Evolutionary conservation across 2,888 invertebrate genomes (phyloP), one percentile per base, ranked within the genome.

Genomic region (Melolontha melolontha): DNA sequence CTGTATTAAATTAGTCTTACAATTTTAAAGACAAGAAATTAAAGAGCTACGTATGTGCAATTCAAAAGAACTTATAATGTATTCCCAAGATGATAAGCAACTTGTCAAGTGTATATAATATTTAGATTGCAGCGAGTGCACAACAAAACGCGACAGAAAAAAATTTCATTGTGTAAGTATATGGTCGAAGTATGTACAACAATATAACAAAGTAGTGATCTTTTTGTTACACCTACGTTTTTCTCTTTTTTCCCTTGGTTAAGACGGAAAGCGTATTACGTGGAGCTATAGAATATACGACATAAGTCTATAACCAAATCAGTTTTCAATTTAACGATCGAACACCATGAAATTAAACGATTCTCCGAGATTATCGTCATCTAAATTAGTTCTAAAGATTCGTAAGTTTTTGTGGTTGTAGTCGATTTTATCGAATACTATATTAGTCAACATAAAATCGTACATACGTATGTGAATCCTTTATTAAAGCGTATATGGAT

Each of bases 271-370:
- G 27, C 16, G 17, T 59, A 59, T 59, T 47, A 47, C 47, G 27
- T 11, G 29, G 29, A 8, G 27, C 34, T 44, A 27, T 59, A 41
- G 27, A 59, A 22, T 44, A 34, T 12, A 27, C 51, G 8, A 52
- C 27, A 42, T 64, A 41, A 51, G 41, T 44, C 52, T 52, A 52
- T 52, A 52, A 64, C 52, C 29, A 51, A 64, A 64, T 64, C 65
- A 65, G 54, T 42, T 65, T 54, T 65, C 65, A 65, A 54, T 65
- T 65, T 65, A 55, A 54, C 55, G 65, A 55, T 44, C 65, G 47
- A 71, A 73, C 74, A 69, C 70, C 70, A 64, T 72, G 72, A 72
- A 66, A 73, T 75, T 73, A 72, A 73, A 73, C 71, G 68, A 69
- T 67, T 73, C 65, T 72, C 67, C 70, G 64, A 66, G 66, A 64